phyloP scores from a whole-genome alignment of 2,888 invertebrate genomes.

The Fragum fragum region DNA sequence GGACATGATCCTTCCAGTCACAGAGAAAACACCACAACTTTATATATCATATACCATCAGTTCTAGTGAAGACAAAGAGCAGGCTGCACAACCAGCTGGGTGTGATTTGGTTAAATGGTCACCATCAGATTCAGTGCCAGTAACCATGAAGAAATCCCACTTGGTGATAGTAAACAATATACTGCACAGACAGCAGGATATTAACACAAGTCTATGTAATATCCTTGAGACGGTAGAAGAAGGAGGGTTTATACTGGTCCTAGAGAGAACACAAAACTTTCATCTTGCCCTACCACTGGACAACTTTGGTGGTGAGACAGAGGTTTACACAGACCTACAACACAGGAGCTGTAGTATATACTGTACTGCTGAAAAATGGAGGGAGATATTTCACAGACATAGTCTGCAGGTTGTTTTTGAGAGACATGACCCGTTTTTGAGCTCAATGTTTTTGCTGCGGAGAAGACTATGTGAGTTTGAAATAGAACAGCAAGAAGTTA shows the following conservation, averaged over 20 bases:
- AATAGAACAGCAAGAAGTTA: conserved; percentile 47
- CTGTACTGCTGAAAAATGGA: conserved; percentile 75
- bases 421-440: conserved; percentile 90
- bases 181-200: conserved; percentile 75
- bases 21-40: conserved; percentile 91
- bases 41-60: conserved; percentile 89
- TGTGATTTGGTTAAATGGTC: conserved; percentile 90
- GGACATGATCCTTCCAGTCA: conserved; percentile 67
- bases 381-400: conserved; percentile 73
- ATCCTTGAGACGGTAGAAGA: conserved; percentile 89
- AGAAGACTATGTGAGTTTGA: conserved; percentile 82
- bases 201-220: conserved; percentile 71
- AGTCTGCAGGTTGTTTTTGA: conserved; percentile 89
- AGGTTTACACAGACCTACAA: conserved; percentile 50
- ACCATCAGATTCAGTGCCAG: conserved; percentile 87
- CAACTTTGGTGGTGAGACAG: conserved; percentile 61
- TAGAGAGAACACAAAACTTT: conserved; percentile 86
- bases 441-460: conserved; percentile 89
- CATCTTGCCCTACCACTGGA: conserved; percentile 75
- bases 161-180: conserved; percentile 81
- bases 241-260: conserved; percentile 87
- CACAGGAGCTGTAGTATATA: conserved; percentile 70
- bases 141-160: conserved; percentile 72
- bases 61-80: conserved; percentile 61
- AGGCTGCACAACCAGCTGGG: conserved; percentile 48